phyloP scores from a whole-genome alignment of 1,140 invertebrate genomes.

The Nephotettix cincticeps region DNA sequence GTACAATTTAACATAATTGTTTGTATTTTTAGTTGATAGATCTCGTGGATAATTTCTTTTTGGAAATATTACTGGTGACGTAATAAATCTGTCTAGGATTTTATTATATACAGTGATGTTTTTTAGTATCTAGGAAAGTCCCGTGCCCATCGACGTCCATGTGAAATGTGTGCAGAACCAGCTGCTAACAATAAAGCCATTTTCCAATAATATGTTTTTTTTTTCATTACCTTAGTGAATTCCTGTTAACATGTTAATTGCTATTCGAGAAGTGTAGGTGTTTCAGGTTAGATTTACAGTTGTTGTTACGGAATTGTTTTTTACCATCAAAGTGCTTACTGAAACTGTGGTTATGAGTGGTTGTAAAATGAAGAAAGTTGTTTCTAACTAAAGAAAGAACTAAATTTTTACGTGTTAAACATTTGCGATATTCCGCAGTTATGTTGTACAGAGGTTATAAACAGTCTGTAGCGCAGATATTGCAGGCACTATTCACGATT shows the following conservation, averaged over 20 bases:
- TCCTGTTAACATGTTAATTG: background rate
- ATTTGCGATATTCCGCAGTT: no score
- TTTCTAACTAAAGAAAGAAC: no score
- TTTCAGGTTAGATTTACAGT: no score
- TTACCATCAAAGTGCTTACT: no score
- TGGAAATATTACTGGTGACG: background rate
- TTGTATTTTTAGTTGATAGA: slow-evolving; percentile 16
- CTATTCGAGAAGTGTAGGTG: background rate
- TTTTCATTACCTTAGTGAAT: background rate
- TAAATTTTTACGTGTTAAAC: no score
- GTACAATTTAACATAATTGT: slow-evolving; percentile 21
- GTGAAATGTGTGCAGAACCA: background rate
- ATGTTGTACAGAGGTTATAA: no score
- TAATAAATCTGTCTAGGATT: slow-evolving; percentile 9
- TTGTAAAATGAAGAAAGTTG: no score
- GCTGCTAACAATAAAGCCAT: slow-evolving; percentile 19
- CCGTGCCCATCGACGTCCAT: background rate
- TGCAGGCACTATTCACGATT: no score
- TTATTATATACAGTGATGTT: slow-evolving; percentile 21
- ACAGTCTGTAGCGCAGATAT: no score
- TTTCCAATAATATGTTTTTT: slow-evolving; percentile 2
- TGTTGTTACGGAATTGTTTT: no score
- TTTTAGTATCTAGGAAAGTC: background rate
- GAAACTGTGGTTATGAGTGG: no score
- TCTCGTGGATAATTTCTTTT: slow-evolving; percentile 14